Evolutionary conservation across 2,888 invertebrate species (phyloP), one percentile per base, ranked within the genome.

Genomic region (Phaonia tiefii): DNA sequence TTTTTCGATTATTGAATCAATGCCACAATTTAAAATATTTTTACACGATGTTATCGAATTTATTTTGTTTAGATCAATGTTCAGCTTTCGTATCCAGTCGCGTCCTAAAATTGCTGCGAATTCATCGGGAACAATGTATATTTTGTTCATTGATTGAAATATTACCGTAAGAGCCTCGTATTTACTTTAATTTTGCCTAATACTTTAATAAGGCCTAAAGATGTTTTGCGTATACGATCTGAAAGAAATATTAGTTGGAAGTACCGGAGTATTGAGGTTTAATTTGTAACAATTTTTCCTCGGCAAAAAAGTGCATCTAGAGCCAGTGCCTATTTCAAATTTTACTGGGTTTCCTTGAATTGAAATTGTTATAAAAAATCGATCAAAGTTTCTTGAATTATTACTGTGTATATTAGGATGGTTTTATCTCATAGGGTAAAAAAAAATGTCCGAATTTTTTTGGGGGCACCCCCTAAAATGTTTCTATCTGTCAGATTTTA

Each of bases 71-170:
- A n/a, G n/a, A n/a, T n/a, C n/a, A n/a, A n/a, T n/a, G n/a, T n/a
- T n/a, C n/a, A n/a, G n/a, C n/a, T n/a, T n/a, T n/a, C n/a, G n/a
- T n/a, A n/a, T n/a, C n/a, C n/a, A n/a, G n/a, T 15, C 20, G 10
- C 75, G 46, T 8, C 75, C 70, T 13, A 75, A n/a, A 11, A 75
- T 39, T 11, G 70, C 58, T 31, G 60, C 26, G 20, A 60, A 75
- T 56, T 75, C 49, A 46, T 75, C 75, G 37, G 75, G 75, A 5
- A 75, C 63, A 31, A 75, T 69, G 39, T 60, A 75, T 26, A 60
- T 39, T 58, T 75, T n/a, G 58, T n/a, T 75, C 75, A 17, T 11
- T 46, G 1, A 75, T 42, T 17, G 42, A 31, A 44, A 4, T 42
- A 22, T 37, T 49, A 26, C 60, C 26, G 31, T 69, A 56, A 13